Conservation (phyloP, 2,797 vertebrate species). For the Notolepis coatsorum region DNA sequence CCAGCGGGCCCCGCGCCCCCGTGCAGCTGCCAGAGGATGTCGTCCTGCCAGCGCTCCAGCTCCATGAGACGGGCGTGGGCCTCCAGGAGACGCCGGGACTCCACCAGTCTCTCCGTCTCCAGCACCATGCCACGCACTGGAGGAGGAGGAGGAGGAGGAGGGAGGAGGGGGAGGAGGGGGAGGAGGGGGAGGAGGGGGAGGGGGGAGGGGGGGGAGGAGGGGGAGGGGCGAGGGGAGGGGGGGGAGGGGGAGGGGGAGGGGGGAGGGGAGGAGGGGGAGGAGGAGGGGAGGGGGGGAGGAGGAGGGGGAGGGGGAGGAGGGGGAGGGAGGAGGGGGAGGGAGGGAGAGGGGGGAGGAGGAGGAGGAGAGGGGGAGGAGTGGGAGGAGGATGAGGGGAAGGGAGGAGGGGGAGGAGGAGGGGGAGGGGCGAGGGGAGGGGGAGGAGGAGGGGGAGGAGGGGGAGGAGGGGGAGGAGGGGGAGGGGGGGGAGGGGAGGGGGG, state of each 20-base stretch:
- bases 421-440: not conserved
- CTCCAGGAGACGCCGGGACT: conserved; percentile 86
- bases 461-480: not conserved
- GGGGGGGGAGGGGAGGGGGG: not conserved
- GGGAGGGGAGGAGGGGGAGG: not conserved
- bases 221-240: not conserved
- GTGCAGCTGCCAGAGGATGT: conserved; percentile 86
- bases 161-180: conserved; percentile 26
- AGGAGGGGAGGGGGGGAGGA: too few species aligned
- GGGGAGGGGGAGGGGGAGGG: not conserved
- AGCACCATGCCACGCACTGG: conserved; percentile 84
- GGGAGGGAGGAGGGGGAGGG: conserved; percentile 33
- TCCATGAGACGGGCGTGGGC: conserved; percentile 91
- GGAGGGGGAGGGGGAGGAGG: conserved; percentile 18
- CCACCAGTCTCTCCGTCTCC: conserved; percentile 86
- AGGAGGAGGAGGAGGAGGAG: conserved; percentile 29
- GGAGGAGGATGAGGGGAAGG: too few species aligned
- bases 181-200: not conserved
- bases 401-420: too few species aligned
- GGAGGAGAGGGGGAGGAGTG: too few species aligned
- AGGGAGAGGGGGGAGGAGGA: not conserved
- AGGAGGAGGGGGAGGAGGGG: not conserved
- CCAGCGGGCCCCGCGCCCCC: conserved; percentile 42
- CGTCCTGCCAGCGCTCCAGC: conserved; percentile 89
- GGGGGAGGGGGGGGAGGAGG: not conserved